Conservation (phyloP, 2,797 vertebrate species). For the Anabacerthia variegaticeps region DNA sequence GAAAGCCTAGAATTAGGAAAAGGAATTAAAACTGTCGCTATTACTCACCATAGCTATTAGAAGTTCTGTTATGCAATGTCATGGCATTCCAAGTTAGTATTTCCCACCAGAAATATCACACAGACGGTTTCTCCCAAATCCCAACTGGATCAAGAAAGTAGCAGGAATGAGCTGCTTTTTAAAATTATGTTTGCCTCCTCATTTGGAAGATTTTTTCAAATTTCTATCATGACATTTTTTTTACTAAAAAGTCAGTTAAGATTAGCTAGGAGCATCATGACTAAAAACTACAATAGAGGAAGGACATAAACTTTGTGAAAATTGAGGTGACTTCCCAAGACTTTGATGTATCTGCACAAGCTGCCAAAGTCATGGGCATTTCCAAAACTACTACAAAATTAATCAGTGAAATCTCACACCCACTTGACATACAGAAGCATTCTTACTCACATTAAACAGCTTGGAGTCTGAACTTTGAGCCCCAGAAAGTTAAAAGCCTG, state of each 20-base stretch:
- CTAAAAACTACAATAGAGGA: background rate
- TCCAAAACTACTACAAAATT: background rate
- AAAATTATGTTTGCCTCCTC: background rate
- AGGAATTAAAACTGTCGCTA: background rate
- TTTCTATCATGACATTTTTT: accelerated
- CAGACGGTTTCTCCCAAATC: background rate
- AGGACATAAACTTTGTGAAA: background rate
- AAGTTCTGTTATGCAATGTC: background rate
- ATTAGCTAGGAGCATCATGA: background rate
- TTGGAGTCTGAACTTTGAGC: background rate
- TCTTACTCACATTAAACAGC: background rate
- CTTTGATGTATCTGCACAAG: background rate
- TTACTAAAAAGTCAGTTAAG: background rate
- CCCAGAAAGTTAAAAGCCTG: background rate
- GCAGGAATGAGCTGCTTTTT: background rate
- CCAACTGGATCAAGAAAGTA: background rate
- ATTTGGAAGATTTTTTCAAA: background rate
- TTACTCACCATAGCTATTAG: background rate
- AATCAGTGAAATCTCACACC: background rate
- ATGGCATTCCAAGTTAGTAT: background rate
- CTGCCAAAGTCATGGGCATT: background rate
- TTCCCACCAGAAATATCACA: background rate
- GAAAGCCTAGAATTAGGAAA: background rate
- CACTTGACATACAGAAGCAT: background rate
- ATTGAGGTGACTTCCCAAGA: background rate